Percentiles rank a stretch among this genome's conserved stretches.
phyloP scores from a whole-genome alignment of 2,113 vertebrate species.

The Casuarius casuarius region DNA sequence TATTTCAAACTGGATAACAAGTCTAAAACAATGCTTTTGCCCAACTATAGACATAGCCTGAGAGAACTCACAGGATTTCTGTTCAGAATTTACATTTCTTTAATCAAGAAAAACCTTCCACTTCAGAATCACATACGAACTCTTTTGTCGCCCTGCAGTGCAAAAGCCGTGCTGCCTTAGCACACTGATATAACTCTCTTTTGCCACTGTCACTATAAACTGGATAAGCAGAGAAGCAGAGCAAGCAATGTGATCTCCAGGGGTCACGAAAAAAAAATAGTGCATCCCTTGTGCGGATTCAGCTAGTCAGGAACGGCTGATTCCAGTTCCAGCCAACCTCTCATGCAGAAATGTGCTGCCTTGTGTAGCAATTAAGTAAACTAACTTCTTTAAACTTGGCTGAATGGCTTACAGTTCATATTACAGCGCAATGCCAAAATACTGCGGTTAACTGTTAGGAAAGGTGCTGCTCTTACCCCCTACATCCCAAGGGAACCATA shows the following conservation, averaged over 20 bases:
- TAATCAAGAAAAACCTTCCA: rapidly evolving
- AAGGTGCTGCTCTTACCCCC: background rate
- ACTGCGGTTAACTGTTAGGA: rapidly evolving
- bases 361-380: rapidly evolving
- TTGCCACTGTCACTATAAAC: rapidly evolving
- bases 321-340: background rate
- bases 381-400: rapidly evolving
- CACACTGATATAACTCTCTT: rapidly evolving
- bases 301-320: background rate
- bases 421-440: rapidly evolving
- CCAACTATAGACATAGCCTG: rapidly evolving
- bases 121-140: rapidly evolving
- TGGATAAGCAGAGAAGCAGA: rapidly evolving
- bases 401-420: rapidly evolving
- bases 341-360: too few species aligned
- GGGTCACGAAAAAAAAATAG: background rate
- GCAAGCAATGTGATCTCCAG: rapidly evolving
- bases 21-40: rapidly evolving
- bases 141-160: rapidly evolving
- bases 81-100: rapidly evolving
- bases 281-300: background rate
- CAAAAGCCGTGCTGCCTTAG: background rate
- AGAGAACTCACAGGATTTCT: rapidly evolving
- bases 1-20: background rate
- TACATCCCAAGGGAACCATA: too few species aligned